These are phyloP conservation scores for Drosophila orosa DNA, from an alignment of 1,140 invertebrate genomes.

Conservation along the genomic window DNA sequence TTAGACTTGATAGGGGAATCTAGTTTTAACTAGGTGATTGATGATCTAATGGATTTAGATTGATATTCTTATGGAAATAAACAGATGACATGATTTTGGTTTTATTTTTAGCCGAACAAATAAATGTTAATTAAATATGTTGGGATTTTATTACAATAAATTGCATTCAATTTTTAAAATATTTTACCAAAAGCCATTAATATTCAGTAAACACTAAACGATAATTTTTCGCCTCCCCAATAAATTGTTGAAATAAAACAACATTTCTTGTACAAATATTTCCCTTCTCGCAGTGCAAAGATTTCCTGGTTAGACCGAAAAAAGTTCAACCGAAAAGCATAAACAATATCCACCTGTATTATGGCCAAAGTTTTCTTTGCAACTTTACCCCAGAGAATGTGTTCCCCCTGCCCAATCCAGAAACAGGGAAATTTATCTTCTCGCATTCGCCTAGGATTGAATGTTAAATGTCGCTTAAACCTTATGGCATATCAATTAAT, in stretches of 20 bases:
- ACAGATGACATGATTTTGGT: not conserved
- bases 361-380: constrained; percentile 53
- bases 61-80: not conserved
- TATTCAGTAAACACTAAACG: not conserved
- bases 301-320: constrained; percentile 16
- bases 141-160: not conserved
- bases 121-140: not conserved
- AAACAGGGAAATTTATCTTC: constrained; percentile 13
- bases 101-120: not conserved
- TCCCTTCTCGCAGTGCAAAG: constrained; percentile 10
- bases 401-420: not conserved
- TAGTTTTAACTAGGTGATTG: not conserved
- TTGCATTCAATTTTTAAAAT: not conserved
- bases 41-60: not conserved
- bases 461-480: constrained; percentile 11
- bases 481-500: constrained; percentile 32
- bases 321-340: constrained; percentile 53
- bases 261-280: not conserved
- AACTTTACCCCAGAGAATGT: constrained; percentile 12
- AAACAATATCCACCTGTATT: constrained; percentile 70
- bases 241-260: not conserved
- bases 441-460: constrained; percentile 4
- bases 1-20: not conserved
- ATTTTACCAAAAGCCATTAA: not conserved
- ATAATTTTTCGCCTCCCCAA: not conserved